Percentiles rank a stretch among this genome's conserved stretches.
phyloP scores from a whole-genome alignment of 2,888 invertebrate species.

The Brenthis hecate region DNA sequence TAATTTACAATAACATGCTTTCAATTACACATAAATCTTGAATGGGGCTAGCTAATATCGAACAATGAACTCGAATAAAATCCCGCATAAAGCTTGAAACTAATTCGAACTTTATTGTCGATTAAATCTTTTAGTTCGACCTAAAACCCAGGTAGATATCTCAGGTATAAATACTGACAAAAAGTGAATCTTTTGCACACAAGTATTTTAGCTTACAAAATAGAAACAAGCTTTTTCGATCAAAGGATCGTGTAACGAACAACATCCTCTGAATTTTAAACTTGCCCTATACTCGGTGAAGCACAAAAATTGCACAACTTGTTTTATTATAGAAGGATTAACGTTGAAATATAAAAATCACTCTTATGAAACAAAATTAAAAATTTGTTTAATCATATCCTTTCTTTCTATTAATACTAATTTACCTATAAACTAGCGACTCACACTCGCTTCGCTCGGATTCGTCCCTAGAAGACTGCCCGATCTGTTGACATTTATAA shows the following conservation, averaged over 20 bases:
- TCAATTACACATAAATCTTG: slow-evolving; percentile 5
- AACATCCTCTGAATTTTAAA: slow-evolving; percentile 11
- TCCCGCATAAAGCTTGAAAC: slow-evolving; percentile 22
- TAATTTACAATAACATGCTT: slow-evolving; percentile 12
- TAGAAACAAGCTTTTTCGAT: slow-evolving; percentile 7
- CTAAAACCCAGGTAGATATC: slow-evolving; percentile 40
- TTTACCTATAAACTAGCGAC: too few species aligned
- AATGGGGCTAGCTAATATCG: neutral
- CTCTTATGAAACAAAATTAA: too few species aligned
- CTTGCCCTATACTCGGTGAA: neutral
- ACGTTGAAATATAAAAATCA: too few species aligned
- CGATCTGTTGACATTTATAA: too few species aligned
- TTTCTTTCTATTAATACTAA: too few species aligned
- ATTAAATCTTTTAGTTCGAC: slow-evolving; percentile 15
- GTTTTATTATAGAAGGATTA: too few species aligned
- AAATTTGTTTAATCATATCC: too few species aligned
- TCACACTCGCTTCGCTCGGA: too few species aligned
- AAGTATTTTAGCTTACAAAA: slow-evolving; percentile 6
- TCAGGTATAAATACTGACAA: slow-evolving; percentile 23
- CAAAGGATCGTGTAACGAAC: slow-evolving; percentile 9
- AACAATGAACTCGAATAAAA: neutral
- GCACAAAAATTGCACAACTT: neutral
- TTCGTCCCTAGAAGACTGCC: too few species aligned
- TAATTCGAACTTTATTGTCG: slow-evolving; percentile 24
- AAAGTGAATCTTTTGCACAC: slow-evolving; percentile 18